Base-by-base conservation (phyloP, 2,113 vertebrate genomes). In the Symphodus melops region DNA sequence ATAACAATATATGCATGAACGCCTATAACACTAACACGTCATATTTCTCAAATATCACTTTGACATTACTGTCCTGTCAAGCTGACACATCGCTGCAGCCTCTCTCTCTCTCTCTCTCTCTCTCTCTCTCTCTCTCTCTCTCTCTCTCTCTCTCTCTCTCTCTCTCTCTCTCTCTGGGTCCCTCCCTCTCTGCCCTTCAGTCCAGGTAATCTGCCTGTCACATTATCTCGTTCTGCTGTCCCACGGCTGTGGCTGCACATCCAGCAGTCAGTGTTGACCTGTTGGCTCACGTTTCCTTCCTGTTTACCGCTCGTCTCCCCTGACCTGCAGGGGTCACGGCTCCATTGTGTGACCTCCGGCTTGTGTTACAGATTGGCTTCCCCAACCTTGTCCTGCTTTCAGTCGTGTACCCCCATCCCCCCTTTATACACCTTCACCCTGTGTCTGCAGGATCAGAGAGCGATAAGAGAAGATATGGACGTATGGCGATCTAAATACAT, bases 221-320 rank as follows among this genome's bases (percentile, higher is more conserved):
- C 88, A 86, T 86, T 79, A 92, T 86, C 85, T 69, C 59, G 53
- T 75, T 42, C 72, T 56, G 75, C 65, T 64, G 85, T 83, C 79
- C 66, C 78, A 68, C 79, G 62, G 77, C 75, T 75, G 65, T 77
- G 62, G 77, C 75, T 75, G 65, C 69, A 75, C 67, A 86, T 87
- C 79, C 84, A 87, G 79, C 86, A 81, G 79, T 90, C 87, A 82
- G 85, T 68, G 59, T 77, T 46, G 65, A 84, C 83, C 84, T 75
- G 84, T 79, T 86, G 77, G 83, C 88, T 94, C 92, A 88, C 75
- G 20, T 94, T 94, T 91, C 92, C 83, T 94, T 94, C 89, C 91
- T 93, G 91, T 93, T 91, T 80, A 83, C 73, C 71, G 46, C 83
- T 84, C 58, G 42, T 59, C 20, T 39, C 74, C 87, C 61, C 51